Base-by-base conservation (phyloP, 2,113 vertebrate species). In the Bubalus kerabau region DNA sequence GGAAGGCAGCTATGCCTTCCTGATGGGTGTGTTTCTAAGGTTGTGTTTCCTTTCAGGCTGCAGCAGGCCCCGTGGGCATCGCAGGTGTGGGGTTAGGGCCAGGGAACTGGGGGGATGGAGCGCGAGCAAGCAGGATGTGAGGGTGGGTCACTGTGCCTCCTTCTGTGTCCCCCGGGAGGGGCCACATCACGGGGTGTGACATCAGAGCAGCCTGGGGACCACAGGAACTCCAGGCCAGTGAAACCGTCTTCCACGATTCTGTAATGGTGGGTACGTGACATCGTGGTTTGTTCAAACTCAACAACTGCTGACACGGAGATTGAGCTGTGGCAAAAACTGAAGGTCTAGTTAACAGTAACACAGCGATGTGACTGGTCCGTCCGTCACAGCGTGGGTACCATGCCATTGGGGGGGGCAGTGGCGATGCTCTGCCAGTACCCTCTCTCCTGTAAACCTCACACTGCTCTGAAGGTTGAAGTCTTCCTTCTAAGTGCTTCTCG, bases 321-420 rank as follows among this genome's bases (percentile, higher is more conserved):
- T 16, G 48, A 6, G 15, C 78, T 11, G 28, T 7, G 30, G 17
- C 0, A 5, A 13, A 32, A 21, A n/a, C 48, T 2, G 48, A 30
- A 50, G 30, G 46, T 30, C 5, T 12, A 6, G 48, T 7, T 21
- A 19, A 3, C 30, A 13, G 30, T 15, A 7, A 13, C 78, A 11
- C 36, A 21, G 48, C 17, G 0, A 1, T 23, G n/a, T 12, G 3
- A 52, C 1, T 12, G 46, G 28, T 7, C 14, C 78, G 0, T 52
- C 78, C 6, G 7, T 7, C 78, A 19, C 36, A 1, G 2, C 9
- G 1, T 1, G 8, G 43, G 46, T 1, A 3, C 28, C 28, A 6
- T 9, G 10, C 46, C 46, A 2, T 15, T 3, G 15, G 28, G 74
- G 43, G 43, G 43, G 43, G 0, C 2, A 17, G 76, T 3, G 46